Conservation (phyloP, 2,888 invertebrate species). For the Apodemia zela region DNA sequence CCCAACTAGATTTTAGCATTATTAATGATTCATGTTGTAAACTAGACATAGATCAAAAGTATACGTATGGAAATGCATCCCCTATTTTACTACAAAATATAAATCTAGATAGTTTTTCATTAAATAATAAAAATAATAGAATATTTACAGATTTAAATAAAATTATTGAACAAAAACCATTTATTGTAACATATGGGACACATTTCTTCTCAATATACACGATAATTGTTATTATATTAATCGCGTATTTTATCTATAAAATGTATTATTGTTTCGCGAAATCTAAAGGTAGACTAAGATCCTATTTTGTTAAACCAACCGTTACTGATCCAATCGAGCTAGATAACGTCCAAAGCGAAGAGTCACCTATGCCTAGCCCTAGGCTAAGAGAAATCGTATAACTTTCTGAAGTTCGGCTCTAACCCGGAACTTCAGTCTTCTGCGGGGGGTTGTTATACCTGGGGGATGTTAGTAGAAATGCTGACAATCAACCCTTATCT, state of each 20-base stretch:
- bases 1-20: neutral
- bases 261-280: neutral
- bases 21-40: constrained; percentile 9
- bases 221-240: neutral
- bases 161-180: neutral
- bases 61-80: neutral
- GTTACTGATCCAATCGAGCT: neutral
- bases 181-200: neutral
- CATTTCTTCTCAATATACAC: constrained; percentile 1
- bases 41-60: neutral
- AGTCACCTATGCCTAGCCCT: neutral
- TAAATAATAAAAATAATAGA: neutral
- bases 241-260: neutral
- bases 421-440: constrained; percentile 9
- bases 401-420: neutral
- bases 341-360: neutral
- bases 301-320: constrained; percentile 7
- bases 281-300: neutral
- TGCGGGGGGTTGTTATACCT: constrained; percentile 11
- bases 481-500: neutral
- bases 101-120: neutral
- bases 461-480: neutral
- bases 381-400: neutral
- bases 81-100: neutral
- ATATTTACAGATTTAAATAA: constrained; percentile 6